Percentiles rank a stretch among this genome's conserved stretches.
phyloP scores from a whole-genome alignment of 2,113 vertebrate species.

The Ochotona curzoniae region DNA sequence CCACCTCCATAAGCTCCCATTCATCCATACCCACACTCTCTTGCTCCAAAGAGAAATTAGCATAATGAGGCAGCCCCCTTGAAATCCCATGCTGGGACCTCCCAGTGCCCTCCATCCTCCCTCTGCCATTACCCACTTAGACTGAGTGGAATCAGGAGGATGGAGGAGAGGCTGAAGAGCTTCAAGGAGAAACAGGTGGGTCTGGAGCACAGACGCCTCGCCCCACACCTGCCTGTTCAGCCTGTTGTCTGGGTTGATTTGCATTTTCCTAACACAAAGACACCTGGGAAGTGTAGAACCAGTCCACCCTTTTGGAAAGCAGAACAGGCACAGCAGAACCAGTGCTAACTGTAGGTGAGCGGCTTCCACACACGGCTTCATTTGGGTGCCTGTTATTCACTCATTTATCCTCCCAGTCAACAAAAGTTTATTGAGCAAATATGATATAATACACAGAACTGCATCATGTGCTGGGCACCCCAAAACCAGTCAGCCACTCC shows the following conservation, averaged over 20 bases:
- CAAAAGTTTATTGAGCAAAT: neutral
- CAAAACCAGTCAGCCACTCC: neutral
- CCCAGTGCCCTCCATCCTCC: conserved; percentile 3
- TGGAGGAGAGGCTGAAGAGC: conserved; percentile 68
- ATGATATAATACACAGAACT: neutral
- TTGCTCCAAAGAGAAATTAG: conserved; percentile 38
- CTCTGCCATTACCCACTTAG: conserved; percentile 67
- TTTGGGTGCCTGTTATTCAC: neutral
- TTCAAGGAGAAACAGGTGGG: conserved; percentile 68
- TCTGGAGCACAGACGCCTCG: conserved; percentile 31
- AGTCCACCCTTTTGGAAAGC: neutral
- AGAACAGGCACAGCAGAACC: neutral
- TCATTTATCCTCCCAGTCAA: neutral
- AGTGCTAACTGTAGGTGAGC: no score
- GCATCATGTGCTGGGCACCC: neutral
- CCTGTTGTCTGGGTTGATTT: neutral
- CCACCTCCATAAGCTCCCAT: conserved; percentile 23
- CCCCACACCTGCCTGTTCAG: conserved; percentile 51
- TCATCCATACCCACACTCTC: neutral
- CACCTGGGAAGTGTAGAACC: neutral
- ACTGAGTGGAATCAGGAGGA: conserved; percentile 61
- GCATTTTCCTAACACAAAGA: neutral
- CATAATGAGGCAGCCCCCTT: neutral
- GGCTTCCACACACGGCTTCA: neutral
- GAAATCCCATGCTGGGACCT: conserved; percentile 48